Evolutionary conservation across 2,797 vertebrate genomes (phyloP), one percentile per base, ranked within the genome.

Genomic region (Remorina albescens): DNA sequence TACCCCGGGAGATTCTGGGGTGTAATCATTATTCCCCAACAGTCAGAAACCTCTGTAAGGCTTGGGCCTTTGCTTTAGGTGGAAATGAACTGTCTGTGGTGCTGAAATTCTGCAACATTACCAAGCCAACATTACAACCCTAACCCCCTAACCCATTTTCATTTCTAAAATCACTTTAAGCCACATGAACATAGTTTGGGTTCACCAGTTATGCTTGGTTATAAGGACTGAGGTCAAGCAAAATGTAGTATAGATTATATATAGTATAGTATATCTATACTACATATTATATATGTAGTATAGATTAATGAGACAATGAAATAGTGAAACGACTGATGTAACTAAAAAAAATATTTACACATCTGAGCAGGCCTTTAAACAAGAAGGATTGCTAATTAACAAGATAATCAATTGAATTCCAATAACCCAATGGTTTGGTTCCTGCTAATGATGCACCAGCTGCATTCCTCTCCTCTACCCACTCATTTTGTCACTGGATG

Each of bases 101-200:
- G 57, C 78, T 81, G 81, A 80, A 82, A 56, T 4, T 5, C 15
- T 56, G 30, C 41, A 30, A 21, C 37, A 11, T 19, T 3, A 9
- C 21, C 15, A n/a, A 23, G 23, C 37, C 41, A 30, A 21, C 37
- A 11, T 19, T 3, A 9, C 21, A 15, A n/a, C n/a, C n/a, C n/a
- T n/a, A n/a, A n/a, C n/a, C n/a, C n/a, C n/a, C n/a, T n/a, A n/a
- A n/a, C n/a, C n/a, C n/a, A n/a, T n/a, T n/a, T 23, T 1, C 1
- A 13, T 9, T 15, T 12, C 16, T 10, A 2, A 51, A 21, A 23
- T 36, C 32, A 23, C 8, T n/a, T 11, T 11, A 13, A 30, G 8
- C 19, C 47, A 13, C 30, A 2, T 37, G 26, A 34, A n/a, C 42
- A 39, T 60, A 5, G 15, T 26, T 51, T 9, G 9, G 44, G 44